A percentile compares a stretch with the other conserved stretches of the same genome.
phyloP scores from a whole-genome alignment of 2,113 vertebrate species.

The Chionis minor region DNA sequence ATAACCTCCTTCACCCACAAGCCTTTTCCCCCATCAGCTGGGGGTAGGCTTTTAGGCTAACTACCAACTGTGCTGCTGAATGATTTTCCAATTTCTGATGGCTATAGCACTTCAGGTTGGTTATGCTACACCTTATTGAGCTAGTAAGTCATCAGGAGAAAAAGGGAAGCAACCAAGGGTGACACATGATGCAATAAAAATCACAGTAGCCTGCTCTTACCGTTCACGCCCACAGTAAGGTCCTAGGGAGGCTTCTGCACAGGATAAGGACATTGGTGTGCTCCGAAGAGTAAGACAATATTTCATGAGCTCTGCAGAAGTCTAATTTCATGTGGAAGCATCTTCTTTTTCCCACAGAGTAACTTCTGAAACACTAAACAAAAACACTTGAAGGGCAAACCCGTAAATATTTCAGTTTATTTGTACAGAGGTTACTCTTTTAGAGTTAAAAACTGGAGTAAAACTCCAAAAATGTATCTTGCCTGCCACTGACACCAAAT shows the following conservation, averaged over 20 bases:
- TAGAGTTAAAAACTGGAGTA: neutral
- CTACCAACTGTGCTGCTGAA: neutral
- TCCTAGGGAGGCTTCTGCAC: neutral
- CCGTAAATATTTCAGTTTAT: neutral
- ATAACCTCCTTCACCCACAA: neutral
- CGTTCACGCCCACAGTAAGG: neutral
- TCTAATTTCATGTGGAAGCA: neutral
- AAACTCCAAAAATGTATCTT: neutral
- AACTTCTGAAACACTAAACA: neutral
- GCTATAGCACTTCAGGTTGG: neutral
- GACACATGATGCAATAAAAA: neutral
- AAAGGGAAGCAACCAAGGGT: neutral
- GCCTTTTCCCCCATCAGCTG: neutral
- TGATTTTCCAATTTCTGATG: neutral
- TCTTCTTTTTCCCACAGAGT: neutral
- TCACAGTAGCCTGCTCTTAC: neutral
- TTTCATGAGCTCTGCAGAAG: neutral
- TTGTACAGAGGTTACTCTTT: neutral
- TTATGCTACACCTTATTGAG: neutral
- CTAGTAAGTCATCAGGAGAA: neutral
- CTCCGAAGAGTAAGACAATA: fast-evolving
- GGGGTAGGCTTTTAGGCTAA: neutral
- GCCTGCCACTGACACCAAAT: neutral
- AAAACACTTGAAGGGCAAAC: neutral
- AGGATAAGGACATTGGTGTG: neutral